These are phyloP conservation scores for Melopsittacus undulatus DNA, from an alignment of 2,797 vertebrate genomes.

Conservation along the genomic window DNA sequence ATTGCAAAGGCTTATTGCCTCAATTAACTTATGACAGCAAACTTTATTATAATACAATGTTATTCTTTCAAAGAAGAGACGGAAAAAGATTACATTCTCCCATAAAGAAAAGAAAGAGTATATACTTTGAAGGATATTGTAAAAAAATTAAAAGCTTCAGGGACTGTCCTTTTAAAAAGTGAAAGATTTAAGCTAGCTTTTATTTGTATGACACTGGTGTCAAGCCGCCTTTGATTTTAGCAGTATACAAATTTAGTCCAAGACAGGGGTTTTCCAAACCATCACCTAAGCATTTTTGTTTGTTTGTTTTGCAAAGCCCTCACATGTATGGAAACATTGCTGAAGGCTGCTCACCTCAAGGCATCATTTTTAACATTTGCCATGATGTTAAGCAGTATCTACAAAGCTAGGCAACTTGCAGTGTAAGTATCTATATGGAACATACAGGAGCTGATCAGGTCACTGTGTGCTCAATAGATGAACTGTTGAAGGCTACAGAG, in stretches of 20 bases:
- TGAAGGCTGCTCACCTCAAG: not conserved
- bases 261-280: not conserved
- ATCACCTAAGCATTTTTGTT: not conserved
- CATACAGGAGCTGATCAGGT: not conserved
- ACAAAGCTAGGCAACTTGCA: not conserved
- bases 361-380: not conserved
- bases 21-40: slow-evolving; percentile 6
- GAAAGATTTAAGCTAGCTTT: not conserved
- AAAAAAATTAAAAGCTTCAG: not conserved
- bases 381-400: not conserved
- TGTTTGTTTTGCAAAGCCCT: not conserved
- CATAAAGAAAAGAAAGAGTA: not conserved
- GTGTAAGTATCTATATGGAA: too few relatives aligned
- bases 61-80: not conserved
- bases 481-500: not conserved
- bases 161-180: not conserved
- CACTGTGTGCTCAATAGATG: not conserved
- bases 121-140: not conserved
- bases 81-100: not conserved
- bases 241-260: not conserved
- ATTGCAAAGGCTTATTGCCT: not conserved
- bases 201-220: not conserved
- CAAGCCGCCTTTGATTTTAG: not conserved
- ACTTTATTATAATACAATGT: not conserved
- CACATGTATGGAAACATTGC: not conserved